phyloP scores from a whole-genome alignment of 2,888 invertebrate genomes.

The Heliconius aoede region DNA sequence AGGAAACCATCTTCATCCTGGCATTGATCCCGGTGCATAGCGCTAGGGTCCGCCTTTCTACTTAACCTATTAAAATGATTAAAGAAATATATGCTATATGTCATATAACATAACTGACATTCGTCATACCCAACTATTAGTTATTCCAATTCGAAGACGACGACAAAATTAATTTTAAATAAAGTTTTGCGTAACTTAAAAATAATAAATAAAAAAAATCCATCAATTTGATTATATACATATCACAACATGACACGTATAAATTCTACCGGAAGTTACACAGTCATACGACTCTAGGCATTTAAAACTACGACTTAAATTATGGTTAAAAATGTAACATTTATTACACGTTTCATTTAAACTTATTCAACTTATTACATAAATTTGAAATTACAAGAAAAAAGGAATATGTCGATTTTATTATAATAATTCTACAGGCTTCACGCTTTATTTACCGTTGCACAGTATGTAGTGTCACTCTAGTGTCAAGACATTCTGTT shows the following conservation, averaged over 20 bases:
- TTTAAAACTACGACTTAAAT: background rate
- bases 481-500: no score
- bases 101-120: no score
- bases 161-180: background rate
- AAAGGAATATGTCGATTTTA: background rate
- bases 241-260: background rate
- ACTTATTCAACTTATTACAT: background rate
- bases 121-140: background rate
- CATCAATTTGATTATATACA: no score
- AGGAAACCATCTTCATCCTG: no score
- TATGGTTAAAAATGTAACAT: background rate
- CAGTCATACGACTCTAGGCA: background rate
- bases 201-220: background rate
- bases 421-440: background rate
- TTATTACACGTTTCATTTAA: background rate
- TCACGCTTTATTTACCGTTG: no score
- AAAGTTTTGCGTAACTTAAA: no score
- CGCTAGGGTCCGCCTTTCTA: no score
- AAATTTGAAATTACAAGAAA: background rate
- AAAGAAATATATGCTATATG: no score
- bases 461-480: no score
- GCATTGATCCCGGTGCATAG: no score
- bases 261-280: background rate
- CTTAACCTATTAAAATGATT: no score
- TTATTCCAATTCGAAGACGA: background rate